phyloP scores from a whole-genome alignment of 2,797 vertebrate genomes.

The Microchirus variegatus region DNA sequence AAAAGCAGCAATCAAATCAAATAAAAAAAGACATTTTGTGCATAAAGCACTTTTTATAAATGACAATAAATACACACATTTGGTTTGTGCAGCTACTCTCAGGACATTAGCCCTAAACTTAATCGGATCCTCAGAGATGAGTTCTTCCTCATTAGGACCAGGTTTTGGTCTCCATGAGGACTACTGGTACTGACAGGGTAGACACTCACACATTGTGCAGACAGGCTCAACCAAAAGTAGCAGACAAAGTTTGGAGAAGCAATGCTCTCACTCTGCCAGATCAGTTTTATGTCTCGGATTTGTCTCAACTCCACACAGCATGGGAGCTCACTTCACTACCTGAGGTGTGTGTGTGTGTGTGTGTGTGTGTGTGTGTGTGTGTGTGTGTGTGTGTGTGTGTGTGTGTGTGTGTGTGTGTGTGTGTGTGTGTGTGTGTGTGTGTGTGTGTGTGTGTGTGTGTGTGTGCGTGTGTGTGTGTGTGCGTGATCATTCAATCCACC shows the following conservation, averaged over 20 bases:
- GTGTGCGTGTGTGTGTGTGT: conserved; percentile 11
- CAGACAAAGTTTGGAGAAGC: conserved; percentile 55
- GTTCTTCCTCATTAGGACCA: too few relatives aligned
- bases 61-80: conserved; percentile 17
- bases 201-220: conserved; percentile 9
- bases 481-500: conserved; percentile 57
- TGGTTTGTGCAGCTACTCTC: neutral
- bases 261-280: conserved; percentile 62
- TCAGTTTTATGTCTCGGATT: conserved; percentile 77
- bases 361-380: conserved; percentile 17
- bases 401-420: conserved; percentile 8
- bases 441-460: conserved; percentile 37
- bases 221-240: conserved; percentile 31
- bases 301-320: conserved; percentile 74
- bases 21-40: conserved; percentile 21
- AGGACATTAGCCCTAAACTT: too few relatives aligned
- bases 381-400: conserved; percentile 8
- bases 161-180: too few relatives aligned
- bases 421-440: conserved; percentile 45
- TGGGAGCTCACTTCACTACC: conserved; percentile 68
- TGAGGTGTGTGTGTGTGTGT: conserved; percentile 56
- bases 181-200: too few relatives aligned
- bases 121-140: too few relatives aligned
- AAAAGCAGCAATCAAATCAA: conserved; percentile 44
- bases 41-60: conserved; percentile 23